Conservation (phyloP, 2,888 invertebrate genomes). For the Sesamia inferens region DNA sequence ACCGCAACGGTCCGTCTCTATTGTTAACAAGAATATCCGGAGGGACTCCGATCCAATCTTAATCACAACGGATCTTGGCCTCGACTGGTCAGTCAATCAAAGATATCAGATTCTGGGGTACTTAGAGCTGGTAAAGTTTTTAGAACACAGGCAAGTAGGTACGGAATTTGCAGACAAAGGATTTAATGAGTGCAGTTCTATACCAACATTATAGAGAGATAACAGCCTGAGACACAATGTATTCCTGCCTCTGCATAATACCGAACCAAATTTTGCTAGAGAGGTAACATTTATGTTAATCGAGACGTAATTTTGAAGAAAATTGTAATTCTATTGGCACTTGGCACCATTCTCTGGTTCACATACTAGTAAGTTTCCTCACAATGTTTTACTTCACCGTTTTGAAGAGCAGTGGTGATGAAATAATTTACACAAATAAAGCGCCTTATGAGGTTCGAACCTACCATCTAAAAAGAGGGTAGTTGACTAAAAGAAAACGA, state of each 20-base stretch:
- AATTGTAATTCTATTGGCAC: too few relatives aligned
- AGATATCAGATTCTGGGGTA: neutral
- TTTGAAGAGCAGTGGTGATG: too few relatives aligned
- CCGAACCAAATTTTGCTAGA: neutral
- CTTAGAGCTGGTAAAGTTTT: neutral
- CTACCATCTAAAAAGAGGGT: too few relatives aligned
- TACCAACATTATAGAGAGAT: neutral
- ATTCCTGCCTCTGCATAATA: neutral
- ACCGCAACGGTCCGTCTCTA: constrained; percentile 33
- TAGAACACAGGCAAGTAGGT: neutral
- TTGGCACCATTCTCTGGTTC: too few relatives aligned
- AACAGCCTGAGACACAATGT: neutral
- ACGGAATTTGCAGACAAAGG: neutral
- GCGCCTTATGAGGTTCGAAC: too few relatives aligned
- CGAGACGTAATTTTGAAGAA: too few relatives aligned
- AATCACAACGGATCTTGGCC: constrained; percentile 36
- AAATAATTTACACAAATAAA: too few relatives aligned
- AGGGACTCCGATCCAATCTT: constrained; percentile 24
- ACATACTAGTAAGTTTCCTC: too few relatives aligned
- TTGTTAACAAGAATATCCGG: constrained; percentile 49
- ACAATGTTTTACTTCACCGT: too few relatives aligned
- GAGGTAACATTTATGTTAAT: too few relatives aligned
- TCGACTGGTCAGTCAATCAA: constrained; percentile 24
- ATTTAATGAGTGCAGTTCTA: neutral
- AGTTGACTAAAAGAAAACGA: too few relatives aligned